phyloP scores from a whole-genome alignment of 2,888 invertebrate genomes.

The Melolontha melolontha region DNA sequence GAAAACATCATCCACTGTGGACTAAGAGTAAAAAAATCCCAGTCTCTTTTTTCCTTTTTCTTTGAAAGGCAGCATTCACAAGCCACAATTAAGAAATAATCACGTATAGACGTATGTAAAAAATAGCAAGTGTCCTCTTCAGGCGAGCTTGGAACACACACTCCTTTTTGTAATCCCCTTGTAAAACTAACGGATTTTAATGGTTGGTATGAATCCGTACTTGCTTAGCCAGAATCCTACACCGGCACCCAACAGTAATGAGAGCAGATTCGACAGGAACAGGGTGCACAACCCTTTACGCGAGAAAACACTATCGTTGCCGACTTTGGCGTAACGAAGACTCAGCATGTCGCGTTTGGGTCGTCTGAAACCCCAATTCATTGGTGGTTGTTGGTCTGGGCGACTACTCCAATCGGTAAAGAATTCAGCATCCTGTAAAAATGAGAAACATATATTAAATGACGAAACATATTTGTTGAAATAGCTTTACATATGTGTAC shows the following conservation, averaged over 20 bases:
- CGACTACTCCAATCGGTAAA: conserved; percentile 88
- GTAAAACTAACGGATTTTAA: conserved; percentile 61
- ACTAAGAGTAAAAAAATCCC: conserved; percentile 41
- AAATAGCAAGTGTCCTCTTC: conserved; percentile 48
- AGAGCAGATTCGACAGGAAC: conserved; percentile 90
- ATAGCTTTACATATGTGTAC: too few species aligned
- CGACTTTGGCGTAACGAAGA: conserved; percentile 80
- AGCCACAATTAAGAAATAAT: conserved; percentile 53
- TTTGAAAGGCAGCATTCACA: conserved; percentile 42
- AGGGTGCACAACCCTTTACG: conserved; percentile 91
- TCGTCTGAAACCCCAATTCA: conserved; percentile 91
- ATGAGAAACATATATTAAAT: background rate
- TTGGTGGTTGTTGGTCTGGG: conserved; percentile 89
- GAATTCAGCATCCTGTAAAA: conserved; percentile 76
- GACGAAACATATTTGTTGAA: too few species aligned
- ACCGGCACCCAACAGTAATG: conserved; percentile 90
- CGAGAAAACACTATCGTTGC: conserved; percentile 85
- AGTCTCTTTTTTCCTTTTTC: conserved; percentile 33
- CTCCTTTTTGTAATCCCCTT: background rate
- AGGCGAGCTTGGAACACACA: conserved; percentile 47
- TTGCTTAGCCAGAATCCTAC: conserved; percentile 85
- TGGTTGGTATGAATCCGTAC: conserved; percentile 62
- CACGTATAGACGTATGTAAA: conserved; percentile 54
- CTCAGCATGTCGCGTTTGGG: conserved; percentile 72
- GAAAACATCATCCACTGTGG: conserved; percentile 28